Evolutionary conservation across 2,797 vertebrate genomes (phyloP).

Genomic region (Coracias cyanogaster): DNA sequence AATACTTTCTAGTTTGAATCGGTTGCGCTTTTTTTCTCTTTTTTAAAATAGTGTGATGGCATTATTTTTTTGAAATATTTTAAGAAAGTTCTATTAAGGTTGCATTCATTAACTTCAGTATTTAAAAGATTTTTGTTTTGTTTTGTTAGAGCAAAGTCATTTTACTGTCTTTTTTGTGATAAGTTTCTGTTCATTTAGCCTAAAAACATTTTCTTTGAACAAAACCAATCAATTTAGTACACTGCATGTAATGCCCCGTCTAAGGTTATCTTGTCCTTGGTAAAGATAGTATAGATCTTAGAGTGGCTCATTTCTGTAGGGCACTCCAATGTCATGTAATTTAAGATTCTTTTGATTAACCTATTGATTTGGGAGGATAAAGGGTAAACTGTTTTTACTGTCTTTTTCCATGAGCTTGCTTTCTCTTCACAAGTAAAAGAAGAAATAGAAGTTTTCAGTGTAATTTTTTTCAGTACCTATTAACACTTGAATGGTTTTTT

Average conservation of each 20-base stretch:
- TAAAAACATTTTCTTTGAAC: not conserved
- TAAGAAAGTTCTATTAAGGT: not conserved
- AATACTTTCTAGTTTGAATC: not conserved
- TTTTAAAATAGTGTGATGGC: not conserved
- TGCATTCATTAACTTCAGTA: not conserved
- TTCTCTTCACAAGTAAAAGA: not conserved
- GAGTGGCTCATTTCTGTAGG: not conserved
- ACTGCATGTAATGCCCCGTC: not conserved
- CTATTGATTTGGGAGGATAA: constrained; percentile 4
- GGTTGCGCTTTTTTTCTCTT: not conserved
- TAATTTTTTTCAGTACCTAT: not conserved
- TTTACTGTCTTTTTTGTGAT: not conserved
- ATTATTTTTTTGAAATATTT: not conserved
- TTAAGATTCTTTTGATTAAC: constrained; percentile 47
- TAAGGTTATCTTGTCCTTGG: constrained; percentile 27
- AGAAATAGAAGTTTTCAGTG: not conserved
- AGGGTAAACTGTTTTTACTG: not conserved
- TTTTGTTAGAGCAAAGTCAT: not conserved
- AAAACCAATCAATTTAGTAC: not conserved
- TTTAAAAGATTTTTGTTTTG: not conserved
- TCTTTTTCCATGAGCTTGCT: not conserved
- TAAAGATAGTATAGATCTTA: not conserved
- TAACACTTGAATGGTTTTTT: not conserved
- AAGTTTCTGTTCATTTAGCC: not conserved
- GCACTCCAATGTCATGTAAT: constrained; percentile 9